Conservation (phyloP, 2,888 invertebrate genomes). For the Cephus pulcher region DNA sequence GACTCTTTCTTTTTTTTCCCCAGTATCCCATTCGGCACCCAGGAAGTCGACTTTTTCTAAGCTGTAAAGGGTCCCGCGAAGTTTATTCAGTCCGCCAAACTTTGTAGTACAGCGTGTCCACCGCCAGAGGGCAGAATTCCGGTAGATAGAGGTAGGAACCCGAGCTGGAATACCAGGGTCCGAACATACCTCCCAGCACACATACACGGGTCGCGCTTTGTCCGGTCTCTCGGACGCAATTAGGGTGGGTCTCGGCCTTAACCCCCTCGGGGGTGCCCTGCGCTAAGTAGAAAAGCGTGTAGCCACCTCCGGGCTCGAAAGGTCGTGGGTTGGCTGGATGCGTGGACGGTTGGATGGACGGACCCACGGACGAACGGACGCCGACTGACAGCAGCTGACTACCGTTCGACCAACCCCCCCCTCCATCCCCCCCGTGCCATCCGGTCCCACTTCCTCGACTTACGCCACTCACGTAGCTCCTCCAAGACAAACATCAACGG, state of each 20-base stretch:
- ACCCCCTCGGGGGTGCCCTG: slow-evolving; percentile 55
- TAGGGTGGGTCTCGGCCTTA: slow-evolving; percentile 63
- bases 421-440: slow-evolving; percentile 11
- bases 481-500: slow-evolving; percentile 41
- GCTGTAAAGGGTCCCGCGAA: slow-evolving; percentile 56
- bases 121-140: slow-evolving; percentile 63
- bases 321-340: slow-evolving; percentile 41
- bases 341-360: slow-evolving; percentile 11
- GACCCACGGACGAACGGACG: slow-evolving; percentile 12
- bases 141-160: slow-evolving; percentile 40
- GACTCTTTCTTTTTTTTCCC: neutral
- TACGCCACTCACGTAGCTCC: slow-evolving; percentile 30
- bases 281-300: slow-evolving; percentile 67
- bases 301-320: slow-evolving; percentile 56
- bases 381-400: slow-evolving; percentile 59
- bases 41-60: slow-evolving; percentile 29
- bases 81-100: slow-evolving; percentile 66
- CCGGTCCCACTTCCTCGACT: slow-evolving; percentile 42
- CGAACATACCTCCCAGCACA: slow-evolving; percentile 61
- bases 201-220: slow-evolving; percentile 63
- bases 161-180: slow-evolving; percentile 58
- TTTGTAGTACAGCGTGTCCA: slow-evolving; percentile 66
- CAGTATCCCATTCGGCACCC: neutral
- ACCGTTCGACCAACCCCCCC: slow-evolving; percentile 33
- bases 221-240: slow-evolving; percentile 67